Percentiles rank a stretch among this genome's conserved stretches.
Evolutionary conservation across 2,888 invertebrate genomes (phyloP).

Genomic region (Nomada ruficornis): DNA sequence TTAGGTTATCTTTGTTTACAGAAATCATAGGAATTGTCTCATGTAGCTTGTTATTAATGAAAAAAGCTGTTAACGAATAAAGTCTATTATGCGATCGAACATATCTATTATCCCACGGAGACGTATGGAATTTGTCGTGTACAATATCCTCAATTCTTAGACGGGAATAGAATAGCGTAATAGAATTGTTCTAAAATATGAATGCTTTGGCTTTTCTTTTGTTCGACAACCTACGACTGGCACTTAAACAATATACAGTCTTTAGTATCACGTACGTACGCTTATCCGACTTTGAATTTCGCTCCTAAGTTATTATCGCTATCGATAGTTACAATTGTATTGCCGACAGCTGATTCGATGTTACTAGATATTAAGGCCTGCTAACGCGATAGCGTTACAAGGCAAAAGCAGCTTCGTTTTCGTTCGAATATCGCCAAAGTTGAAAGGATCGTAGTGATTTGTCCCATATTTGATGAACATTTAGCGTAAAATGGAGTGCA

Average conservation of each 20-base stretch:
- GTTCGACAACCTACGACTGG: no score
- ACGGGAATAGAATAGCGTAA: background rate
- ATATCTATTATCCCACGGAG: background rate
- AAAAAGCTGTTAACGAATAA: background rate
- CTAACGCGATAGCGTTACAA: no score
- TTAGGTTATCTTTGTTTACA: conserved; percentile 53
- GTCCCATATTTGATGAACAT: conserved; percentile 7
- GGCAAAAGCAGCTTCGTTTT: conserved; percentile 1
- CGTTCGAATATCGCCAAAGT: conserved; percentile 15
- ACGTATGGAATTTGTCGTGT: conserved; percentile 20
- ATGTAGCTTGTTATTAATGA: background rate
- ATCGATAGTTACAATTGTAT: no score
- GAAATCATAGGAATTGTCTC: conserved; percentile 4
- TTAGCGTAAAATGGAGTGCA: conserved; percentile 70
- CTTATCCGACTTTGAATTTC: no score
- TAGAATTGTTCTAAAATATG: background rate
- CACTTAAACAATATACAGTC: no score
- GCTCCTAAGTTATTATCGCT: no score
- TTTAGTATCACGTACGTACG: no score
- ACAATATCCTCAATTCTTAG: conserved; percentile 13
- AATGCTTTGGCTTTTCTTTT: no score
- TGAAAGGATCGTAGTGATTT: background rate
- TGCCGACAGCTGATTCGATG: no score
- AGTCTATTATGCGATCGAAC: conserved; percentile 14
- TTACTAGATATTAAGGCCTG: no score